Base-by-base conservation (phyloP, 2,888 invertebrate species). In the Pilophorus perplexus region DNA sequence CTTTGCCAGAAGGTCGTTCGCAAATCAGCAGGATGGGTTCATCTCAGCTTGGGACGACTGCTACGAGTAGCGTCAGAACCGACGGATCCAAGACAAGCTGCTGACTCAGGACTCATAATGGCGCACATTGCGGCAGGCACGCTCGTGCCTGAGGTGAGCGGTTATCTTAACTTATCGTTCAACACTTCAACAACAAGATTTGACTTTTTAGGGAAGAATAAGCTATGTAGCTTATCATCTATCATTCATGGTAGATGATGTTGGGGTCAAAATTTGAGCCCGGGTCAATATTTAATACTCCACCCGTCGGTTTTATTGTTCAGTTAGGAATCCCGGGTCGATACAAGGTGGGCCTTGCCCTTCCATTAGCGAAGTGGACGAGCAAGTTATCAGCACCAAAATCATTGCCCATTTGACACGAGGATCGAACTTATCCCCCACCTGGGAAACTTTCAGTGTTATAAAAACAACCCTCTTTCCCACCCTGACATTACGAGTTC, bases 41-140 rank as follows among this genome's bases (percentile, higher is more conserved):
- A 90, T 74, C 80, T 89, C 71, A 89, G 88, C 72, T 79, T 93
- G 14, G 93, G 94, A 0, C 86, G 87, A 72, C 79, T 90, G 27
- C 80, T 95, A 25, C 82, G 94, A 50, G 81, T 83, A 1, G 82
- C 89, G 48, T 88, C 89, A 0, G 85, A 89, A 72, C 67, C 85
- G 76, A 71, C 83, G 3, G 84, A 84, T n/a, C 82, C 82, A 0
- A 76, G 78, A 66, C 81, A 82, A 23, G 81, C 81, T 20, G 81
- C 83, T 0, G 86, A 86, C 73, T 84, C 84, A 6, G 82, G 84
- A n/a, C 78, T 84, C 12, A 84, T 90, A 1, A 82, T 86, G 59
- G 82, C 86, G 5, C 83, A 88, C 1, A 83, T 93, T 69, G 83
- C 85, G 44, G 85, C 84, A 0, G 93, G 94, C 0, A 92, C 93